Percentiles rank a stretch among this genome's conserved stretches.
Evolutionary conservation across 2,888 invertebrate species (phyloP).

Genomic region (Acleris holmiana): DNA sequence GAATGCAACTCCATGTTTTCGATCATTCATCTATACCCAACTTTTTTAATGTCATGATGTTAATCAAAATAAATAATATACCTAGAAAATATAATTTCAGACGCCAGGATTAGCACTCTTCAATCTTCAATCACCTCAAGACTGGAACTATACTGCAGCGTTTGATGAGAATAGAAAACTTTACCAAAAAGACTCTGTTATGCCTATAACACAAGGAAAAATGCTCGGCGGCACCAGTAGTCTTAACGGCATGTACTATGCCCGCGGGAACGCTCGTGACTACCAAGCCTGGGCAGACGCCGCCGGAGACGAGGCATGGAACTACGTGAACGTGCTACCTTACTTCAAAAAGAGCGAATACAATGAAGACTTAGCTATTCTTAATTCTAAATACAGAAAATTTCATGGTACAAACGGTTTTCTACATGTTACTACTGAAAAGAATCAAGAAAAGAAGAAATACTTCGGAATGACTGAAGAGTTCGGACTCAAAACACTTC

Average conservation of each 20-base stretch:
- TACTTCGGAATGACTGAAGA: conserved; percentile 16
- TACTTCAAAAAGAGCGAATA: conserved; percentile 49
- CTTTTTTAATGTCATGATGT: no score
- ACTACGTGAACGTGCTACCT: conserved; percentile 42
- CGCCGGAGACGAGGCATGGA: conserved; percentile 45
- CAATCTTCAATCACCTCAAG: conserved; percentile 12
- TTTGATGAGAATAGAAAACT: conserved; percentile 35
- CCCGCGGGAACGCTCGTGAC: conserved; percentile 46
- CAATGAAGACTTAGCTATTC: conserved; percentile 41
- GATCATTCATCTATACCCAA: no score
- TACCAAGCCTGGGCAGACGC: conserved; percentile 46
- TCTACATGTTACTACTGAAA: conserved; percentile 8
- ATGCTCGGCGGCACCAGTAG: conserved; percentile 48
- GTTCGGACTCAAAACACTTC: conserved; percentile 2
- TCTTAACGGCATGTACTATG: conserved; percentile 45
- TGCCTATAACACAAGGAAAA: conserved; percentile 41
- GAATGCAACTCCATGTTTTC: no score
- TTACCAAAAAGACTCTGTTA: conserved; percentile 30
- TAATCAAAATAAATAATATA: no score
- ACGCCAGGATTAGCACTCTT: conserved; percentile 4
- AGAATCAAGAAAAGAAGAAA: neutral
- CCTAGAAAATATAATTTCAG: no score
- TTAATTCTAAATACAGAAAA: conserved; percentile 21
- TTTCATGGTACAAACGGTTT: conserved; percentile 20
- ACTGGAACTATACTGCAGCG: conserved; percentile 46